A percentile compares a stretch with the other conserved stretches of the same genome.
Evolutionary conservation across 2,797 vertebrate genomes (phyloP).

Genomic region (Nannoperca australis): DNA sequence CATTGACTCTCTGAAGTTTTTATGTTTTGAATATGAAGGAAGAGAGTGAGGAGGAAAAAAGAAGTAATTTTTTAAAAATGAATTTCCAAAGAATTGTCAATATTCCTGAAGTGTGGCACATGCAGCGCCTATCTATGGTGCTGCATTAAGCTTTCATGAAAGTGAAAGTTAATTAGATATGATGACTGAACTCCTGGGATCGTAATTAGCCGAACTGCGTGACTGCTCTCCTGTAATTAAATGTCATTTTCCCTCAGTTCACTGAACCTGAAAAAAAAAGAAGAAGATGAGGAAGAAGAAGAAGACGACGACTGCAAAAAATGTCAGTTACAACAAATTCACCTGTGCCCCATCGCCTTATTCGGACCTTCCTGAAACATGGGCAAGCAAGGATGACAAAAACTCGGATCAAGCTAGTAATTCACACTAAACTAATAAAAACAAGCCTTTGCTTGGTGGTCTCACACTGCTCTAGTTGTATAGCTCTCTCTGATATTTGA

Average conservation of each 20-base stretch:
- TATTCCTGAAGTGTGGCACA: constrained; percentile 86
- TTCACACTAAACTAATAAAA: constrained; percentile 53
- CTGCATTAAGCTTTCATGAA: constrained; percentile 93
- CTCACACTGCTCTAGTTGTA: constrained; percentile 16
- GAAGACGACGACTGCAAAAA: constrained; percentile 73
- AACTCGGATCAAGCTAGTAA: constrained; percentile 29
- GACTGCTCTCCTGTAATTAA: constrained; percentile 95
- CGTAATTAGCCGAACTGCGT: constrained; percentile 92
- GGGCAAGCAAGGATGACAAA: constrained; percentile 29
- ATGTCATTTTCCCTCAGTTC: constrained; percentile 93
- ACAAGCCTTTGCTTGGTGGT: constrained; percentile 7
- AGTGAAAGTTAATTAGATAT: constrained; percentile 95
- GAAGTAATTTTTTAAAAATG: constrained; percentile 79
- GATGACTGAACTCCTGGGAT: constrained; percentile 94
- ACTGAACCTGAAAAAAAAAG: constrained; percentile 84
- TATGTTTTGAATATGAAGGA: constrained; percentile 22
- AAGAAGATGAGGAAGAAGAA: constrained; percentile 7
- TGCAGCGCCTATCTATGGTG: constrained; percentile 74
- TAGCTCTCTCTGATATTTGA: constrained; percentile 42
- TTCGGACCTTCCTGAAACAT: constrained; percentile 57
- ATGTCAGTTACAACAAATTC: constrained; percentile 80
- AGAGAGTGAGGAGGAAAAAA: constrained; percentile 32
- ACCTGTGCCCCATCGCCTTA: constrained; percentile 75
- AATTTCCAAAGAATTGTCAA: constrained; percentile 86
- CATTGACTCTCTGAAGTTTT: not conserved